Conservation (phyloP, 2,888 invertebrate genomes). For the Sepiola atlantica region DNA sequence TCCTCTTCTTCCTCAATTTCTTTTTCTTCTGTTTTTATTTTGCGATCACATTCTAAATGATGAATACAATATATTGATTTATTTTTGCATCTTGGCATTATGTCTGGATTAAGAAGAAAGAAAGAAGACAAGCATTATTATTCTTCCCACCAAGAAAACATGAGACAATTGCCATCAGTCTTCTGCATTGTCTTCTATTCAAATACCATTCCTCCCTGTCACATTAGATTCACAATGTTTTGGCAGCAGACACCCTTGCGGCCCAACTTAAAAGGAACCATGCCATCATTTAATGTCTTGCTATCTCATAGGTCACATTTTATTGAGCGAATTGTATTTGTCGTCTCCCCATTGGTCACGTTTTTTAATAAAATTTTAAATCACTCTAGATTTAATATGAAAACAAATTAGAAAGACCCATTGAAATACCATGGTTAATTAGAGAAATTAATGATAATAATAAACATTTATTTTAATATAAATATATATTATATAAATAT, state of each 20-base stretch:
- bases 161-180: background rate
- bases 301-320: background rate
- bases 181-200: background rate
- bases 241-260: background rate
- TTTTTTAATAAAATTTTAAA: no score
- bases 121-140: background rate
- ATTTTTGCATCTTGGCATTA: background rate
- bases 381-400: no score
- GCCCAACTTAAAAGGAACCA: background rate
- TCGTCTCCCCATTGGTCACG: background rate
- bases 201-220: background rate
- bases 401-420: no score
- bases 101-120: background rate
- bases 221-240: background rate
- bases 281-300: background rate
- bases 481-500: no score
- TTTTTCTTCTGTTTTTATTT: background rate
- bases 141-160: background rate
- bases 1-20: no score
- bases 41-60: background rate
- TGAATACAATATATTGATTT: background rate
- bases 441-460: no score
- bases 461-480: no score
- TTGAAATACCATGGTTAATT: no score
- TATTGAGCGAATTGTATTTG: background rate